Base-by-base conservation (phyloP, 2,113 vertebrate genomes). In the Ctenomys sociabilis region DNA sequence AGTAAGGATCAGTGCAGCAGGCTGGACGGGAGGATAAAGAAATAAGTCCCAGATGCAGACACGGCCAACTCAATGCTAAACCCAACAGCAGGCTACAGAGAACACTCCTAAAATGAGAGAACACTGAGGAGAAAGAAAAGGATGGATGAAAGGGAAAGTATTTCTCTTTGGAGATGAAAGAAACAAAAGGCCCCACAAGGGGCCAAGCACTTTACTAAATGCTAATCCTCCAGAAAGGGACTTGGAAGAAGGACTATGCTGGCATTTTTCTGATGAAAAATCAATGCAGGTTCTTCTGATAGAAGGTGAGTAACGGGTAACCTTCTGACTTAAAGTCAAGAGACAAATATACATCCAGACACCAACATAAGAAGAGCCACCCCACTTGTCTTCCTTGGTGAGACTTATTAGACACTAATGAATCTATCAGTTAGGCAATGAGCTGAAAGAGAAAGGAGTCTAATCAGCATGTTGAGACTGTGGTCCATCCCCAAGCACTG, bases 381-480 rank as follows among this genome's bases (percentile, higher is more conserved):
- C 35, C 21, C 45, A 24, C 6, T 3, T 6, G 82, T 37, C 66
- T 26, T 17, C 54, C 68, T 5, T 75, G 22, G 28, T 7, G 3
- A 82, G 73, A 83, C 45, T 35, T 17, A 59, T 0, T 4, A 21
- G 12, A n/a, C 37, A 16, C n/a, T 26, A 30, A 32, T 30, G n/a
- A 64, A 30, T 40, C 66, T 52, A 73, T 4, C 2, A 26, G 49
- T 16, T 5, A 43, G 64, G 40, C 77, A n/a, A 21, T 13, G 28
- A 83, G 52, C 52, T 40, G 1, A 85, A 75, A 59, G 7, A 63
- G 82, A 40, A 32, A 21, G 35, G 9, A 73, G 40, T 22, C 26
- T 1, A 0, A 26, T 73, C 32, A 0, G 5, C 3, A 9, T 6
- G 0, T 22, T 0, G 40, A 49, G 64, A 9, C 30, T 3, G n/a